Percentiles rank a stretch among this genome's conserved stretches.
Conservation (phyloP, 64 coral and sea anemone species). For the Trachythela sp. region DNA sequence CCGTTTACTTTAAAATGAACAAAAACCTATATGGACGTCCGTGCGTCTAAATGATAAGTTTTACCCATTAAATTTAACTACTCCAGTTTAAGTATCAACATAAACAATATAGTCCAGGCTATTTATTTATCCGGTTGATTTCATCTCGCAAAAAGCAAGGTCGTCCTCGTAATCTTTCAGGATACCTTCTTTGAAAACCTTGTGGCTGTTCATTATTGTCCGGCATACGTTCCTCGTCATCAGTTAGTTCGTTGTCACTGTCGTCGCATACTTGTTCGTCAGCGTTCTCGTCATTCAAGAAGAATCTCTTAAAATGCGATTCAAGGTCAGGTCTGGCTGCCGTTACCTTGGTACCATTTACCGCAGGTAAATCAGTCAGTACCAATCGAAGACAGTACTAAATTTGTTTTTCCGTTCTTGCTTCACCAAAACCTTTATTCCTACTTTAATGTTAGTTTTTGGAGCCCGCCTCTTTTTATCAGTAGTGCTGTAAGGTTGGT, state of each 20-base stretch:
- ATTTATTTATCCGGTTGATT: background rate
- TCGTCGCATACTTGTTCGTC: background rate
- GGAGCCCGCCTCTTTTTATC: background rate
- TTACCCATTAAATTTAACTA: background rate
- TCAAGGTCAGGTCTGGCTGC: background rate
- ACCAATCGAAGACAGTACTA: background rate
- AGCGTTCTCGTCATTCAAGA: background rate
- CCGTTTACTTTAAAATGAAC: background rate
- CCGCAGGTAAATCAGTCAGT: background rate
- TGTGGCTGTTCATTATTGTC: background rate
- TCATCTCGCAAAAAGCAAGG: background rate
- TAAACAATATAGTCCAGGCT: background rate
- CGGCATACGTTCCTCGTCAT: background rate
- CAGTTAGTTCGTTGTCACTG: background rate
- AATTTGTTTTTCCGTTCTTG: background rate
- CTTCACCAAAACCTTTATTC: too few species aligned
- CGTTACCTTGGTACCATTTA: background rate
- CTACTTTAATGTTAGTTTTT: background rate
- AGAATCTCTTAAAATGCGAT: background rate
- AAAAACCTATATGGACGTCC: background rate
- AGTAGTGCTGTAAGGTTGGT: background rate
- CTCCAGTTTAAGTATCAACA: too few species aligned
- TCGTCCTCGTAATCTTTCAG: background rate
- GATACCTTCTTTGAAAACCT: background rate
- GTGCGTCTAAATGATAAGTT: background rate